Conservation (phyloP, 1,140 invertebrate genomes). For the Drosophila eugracilis region DNA sequence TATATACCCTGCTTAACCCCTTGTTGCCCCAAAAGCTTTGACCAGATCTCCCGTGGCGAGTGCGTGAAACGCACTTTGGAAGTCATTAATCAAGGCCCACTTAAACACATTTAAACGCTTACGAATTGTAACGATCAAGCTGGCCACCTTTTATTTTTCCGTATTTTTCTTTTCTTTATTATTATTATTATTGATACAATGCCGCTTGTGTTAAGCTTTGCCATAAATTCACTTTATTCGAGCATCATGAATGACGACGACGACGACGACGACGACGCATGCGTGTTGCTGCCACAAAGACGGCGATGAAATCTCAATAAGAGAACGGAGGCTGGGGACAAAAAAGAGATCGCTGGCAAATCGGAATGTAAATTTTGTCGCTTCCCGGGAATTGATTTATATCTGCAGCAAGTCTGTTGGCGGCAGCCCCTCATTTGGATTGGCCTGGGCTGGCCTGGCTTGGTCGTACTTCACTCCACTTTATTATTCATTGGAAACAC, state of each 20-base stretch:
- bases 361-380: conserved; percentile 80
- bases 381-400: conserved; percentile 81
- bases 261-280: conserved; percentile 54
- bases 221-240: conserved; percentile 67
- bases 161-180: conserved; percentile 33
- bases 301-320: conserved; percentile 80
- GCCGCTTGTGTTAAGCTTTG: conserved; percentile 72
- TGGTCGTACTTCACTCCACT: conserved; percentile 65
- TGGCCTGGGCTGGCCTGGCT: conserved; percentile 1
- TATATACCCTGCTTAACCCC: conserved; percentile 22
- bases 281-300: conserved; percentile 70
- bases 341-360: conserved; percentile 55
- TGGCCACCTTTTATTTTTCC: conserved; percentile 47
- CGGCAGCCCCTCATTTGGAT: conserved; percentile 16
- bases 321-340: conserved; percentile 18
- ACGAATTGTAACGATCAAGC: conserved; percentile 72
- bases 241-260: conserved; percentile 4
- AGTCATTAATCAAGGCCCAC: conserved; percentile 79
- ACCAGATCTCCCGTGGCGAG: conserved; percentile 66
- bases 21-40: conserved; percentile 34
- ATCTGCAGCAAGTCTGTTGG: conserved; percentile 53
- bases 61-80: conserved; percentile 58
- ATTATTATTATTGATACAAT: conserved; percentile 76
- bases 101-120: conserved; percentile 77
- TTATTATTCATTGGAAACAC: conserved; percentile 81